Conservation (phyloP, 1,140 invertebrate species). For the Oedothorax gibbosus region DNA sequence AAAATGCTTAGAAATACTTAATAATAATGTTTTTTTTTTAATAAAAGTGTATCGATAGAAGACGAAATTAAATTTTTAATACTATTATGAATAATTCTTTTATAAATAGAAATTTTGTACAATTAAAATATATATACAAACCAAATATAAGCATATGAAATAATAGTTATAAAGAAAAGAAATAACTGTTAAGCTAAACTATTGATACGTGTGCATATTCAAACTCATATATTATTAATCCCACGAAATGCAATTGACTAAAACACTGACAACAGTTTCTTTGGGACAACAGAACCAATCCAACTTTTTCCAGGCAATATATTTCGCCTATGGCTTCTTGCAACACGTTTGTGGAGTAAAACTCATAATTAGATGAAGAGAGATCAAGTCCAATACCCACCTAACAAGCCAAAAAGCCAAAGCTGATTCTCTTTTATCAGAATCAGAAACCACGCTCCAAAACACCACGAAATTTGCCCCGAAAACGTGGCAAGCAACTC, state of each 20-base stretch:
- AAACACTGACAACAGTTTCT: not conserved
- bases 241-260: not conserved
- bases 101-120: no score
- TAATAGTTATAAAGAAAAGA: no score
- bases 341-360: not conserved
- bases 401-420: not conserved
- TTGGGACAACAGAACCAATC: not conserved
- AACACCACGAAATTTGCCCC: slow-evolving; percentile 3
- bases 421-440: slow-evolving; percentile 9
- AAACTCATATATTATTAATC: no score
- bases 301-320: not conserved
- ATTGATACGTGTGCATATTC: no score
- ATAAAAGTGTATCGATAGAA: no score
- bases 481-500: slow-evolving; percentile 34
- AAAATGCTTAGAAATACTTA: no score
- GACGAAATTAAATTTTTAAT: no score
- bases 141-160: no score
- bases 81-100: no score
- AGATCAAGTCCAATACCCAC: slow-evolving; percentile 10
- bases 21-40: no score
- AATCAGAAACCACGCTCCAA: slow-evolving; percentile 15
- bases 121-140: no score
- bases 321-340: not conserved
- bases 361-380: slow-evolving; percentile 24
- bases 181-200: no score